Base-by-base conservation (phyloP, 2,797 vertebrate species). In the Myotis vivesi region DNA sequence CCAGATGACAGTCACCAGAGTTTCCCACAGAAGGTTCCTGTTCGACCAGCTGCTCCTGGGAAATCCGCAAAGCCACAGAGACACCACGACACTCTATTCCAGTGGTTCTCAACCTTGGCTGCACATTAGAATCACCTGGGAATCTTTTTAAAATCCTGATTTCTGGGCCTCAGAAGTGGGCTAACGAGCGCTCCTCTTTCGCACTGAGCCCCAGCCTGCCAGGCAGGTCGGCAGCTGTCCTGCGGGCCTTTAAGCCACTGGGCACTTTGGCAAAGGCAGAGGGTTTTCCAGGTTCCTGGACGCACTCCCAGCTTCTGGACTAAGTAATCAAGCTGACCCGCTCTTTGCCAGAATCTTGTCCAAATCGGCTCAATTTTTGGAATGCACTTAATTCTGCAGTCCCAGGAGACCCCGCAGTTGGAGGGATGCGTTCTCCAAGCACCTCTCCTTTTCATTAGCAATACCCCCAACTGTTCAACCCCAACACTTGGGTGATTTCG, bases 331-430 rank as follows among this genome's bases (percentile, higher is more conserved):
- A 94, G 69, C 85, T 25, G 57, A 96, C 85, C 85, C 3, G 23
- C 13, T 83, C 76, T 94, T 75, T 95, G 94, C 96, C 77, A 87
- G 66, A 62, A 95, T 55, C 69, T 90, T 92, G 97, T 96, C 95
- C 97, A 88, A 86, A 68, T 4, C 75, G 41, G 76, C 71, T 15
- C 30, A 20, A 51, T 82, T 92, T 96, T 94, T 92, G 96, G 95
- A 86, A 82, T 73, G 7, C 5, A 59, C 46, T 20, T 30, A 72
- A 51, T 93, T 92, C 64, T 95, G 51, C 90, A 49, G 53, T 95
- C 89, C 92, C 73, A 8, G 23, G 25, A 28, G 79, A 89, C 38
- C 91, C 41, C 36, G 13, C 44, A 77, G 57, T 87, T 23, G 28
- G 90, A 97, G 95, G 13, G 77, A 88, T 22, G 72, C 55, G 82